Percentiles rank a stretch among this genome's conserved stretches.
phyloP scores from a whole-genome alignment of 2,888 invertebrate genomes.

The Agrenia bidenticulata region DNA sequence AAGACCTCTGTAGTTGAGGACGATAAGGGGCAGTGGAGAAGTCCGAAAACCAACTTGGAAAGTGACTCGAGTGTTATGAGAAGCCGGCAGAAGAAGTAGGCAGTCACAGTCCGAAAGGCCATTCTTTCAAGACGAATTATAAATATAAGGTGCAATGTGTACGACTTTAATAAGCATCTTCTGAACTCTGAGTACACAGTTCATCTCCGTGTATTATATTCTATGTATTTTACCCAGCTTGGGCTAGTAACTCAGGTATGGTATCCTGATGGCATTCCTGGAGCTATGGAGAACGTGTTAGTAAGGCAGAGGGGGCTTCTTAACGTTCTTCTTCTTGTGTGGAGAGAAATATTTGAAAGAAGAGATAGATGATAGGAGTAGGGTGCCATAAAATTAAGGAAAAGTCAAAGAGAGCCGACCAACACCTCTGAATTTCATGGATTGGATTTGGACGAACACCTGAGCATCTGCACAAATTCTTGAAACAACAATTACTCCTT shows the following conservation, averaged over 20 bases:
- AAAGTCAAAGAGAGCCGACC: conserved; percentile 42
- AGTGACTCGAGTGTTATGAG: background rate
- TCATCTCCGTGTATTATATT: too few relatives aligned
- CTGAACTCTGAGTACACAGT: too few relatives aligned
- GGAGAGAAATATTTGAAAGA: conserved; percentile 5
- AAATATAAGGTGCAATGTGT: conserved; percentile 3
- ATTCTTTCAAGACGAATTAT: background rate
- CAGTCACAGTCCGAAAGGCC: background rate
- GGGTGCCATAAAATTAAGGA: conserved; percentile 47
- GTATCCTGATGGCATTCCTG: too few relatives aligned
- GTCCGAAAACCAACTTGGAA: too few relatives aligned
- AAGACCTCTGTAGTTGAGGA: too few relatives aligned
- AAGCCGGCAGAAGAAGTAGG: conserved; percentile 10
- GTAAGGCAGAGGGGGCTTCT: too few relatives aligned
- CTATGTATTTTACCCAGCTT: too few relatives aligned
- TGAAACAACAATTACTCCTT: conserved; percentile 20
- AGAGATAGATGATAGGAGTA: conserved; percentile 22
- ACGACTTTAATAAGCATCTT: too few relatives aligned
- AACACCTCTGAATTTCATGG: conserved; percentile 16
- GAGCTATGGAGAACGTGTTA: too few relatives aligned
- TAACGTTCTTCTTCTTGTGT: background rate
- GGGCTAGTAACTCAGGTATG: too few relatives aligned
- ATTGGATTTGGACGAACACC: conserved; percentile 31
- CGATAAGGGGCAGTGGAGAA: too few relatives aligned
- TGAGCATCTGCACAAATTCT: conserved; percentile 26